Base-by-base conservation (phyloP, 2,113 vertebrate species). In the Enhydra lutris region DNA sequence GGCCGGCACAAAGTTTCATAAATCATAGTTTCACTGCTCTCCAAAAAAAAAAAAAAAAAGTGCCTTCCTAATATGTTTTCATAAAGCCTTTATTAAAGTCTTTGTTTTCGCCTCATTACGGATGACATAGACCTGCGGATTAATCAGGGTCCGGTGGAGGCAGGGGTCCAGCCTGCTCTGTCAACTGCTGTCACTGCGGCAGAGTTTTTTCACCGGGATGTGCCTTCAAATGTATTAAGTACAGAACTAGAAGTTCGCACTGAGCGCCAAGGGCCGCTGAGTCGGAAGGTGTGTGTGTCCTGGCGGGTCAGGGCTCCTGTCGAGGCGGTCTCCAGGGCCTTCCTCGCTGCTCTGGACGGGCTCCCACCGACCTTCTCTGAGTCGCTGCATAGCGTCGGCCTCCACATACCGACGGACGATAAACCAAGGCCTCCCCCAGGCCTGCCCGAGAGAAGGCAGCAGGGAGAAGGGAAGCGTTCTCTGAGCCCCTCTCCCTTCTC, bases 241-340 rank as follows among this genome's bases (percentile, higher is more conserved):
- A 1, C 14, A 21, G 17, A 50, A 1, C 7, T 29, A 18, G 20
- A 18, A 7, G 26, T 34, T 21, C 17, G 36, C 20, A 3, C 1
- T 3, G 20, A 8, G 7, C 10, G 1, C 36, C 55, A 34, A 21
- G 3, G 12, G 31, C 1, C 2, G 13, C 36, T 7, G 42, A 1
- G 13, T 8, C 34, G 26, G 55, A 4, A n/a, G 50, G 31, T 7
- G 7, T 1, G 15, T 1, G 7, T 2, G 20, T 2, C 6, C 29
- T 18, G 0, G 21, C 11, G 26, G n/a, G 1, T 2, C 29, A 23
- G 36, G 17, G 24, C 7, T 15, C 13, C 2, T 21, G 7, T 59
- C 18, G 20, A 17, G 2, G 12, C 18, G 55, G 42, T 24, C 6
- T 6, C 3, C 0, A 1, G 0, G 39, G 8, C 13, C 12, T 36